Conservation (phyloP, 2,113 vertebrate genomes). For the Cepphus grylle region DNA sequence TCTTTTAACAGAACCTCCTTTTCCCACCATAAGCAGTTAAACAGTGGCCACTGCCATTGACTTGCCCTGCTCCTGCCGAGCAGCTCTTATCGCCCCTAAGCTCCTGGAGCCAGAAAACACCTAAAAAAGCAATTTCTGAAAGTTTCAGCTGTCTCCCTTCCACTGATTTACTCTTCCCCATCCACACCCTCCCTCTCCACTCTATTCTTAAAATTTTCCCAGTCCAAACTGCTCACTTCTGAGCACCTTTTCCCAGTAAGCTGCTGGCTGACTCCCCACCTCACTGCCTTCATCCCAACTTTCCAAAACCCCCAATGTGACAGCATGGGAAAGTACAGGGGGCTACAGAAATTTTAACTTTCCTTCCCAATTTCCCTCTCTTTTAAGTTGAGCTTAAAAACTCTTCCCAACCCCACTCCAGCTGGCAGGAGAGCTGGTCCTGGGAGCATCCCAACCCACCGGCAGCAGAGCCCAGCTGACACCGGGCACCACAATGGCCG, state of each 20-base stretch:
- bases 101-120: not conserved
- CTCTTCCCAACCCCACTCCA: not conserved
- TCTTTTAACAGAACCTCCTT: not conserved
- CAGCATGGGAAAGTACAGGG: not conserved
- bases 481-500: accelerated
- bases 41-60: not conserved
- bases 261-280: not conserved
- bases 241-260: not conserved
- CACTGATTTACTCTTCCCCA: not conserved
- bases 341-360: not conserved
- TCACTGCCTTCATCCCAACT: not conserved
- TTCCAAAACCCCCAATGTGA: not conserved
- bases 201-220: not conserved
- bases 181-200: not conserved
- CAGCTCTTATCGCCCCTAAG: not conserved
- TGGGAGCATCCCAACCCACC: not conserved
- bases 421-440: not conserved
- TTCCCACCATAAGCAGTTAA: not conserved
- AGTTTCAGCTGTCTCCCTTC: not conserved
- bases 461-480: not conserved
- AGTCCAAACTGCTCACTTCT: not conserved
- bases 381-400: not conserved
- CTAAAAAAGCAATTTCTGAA: not conserved
- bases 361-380: not conserved
- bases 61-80: not conserved